Percentiles rank a stretch among this genome's conserved stretches.
phyloP scores from a whole-genome alignment of 2,888 invertebrate genomes.

The Tillus elongatus region DNA sequence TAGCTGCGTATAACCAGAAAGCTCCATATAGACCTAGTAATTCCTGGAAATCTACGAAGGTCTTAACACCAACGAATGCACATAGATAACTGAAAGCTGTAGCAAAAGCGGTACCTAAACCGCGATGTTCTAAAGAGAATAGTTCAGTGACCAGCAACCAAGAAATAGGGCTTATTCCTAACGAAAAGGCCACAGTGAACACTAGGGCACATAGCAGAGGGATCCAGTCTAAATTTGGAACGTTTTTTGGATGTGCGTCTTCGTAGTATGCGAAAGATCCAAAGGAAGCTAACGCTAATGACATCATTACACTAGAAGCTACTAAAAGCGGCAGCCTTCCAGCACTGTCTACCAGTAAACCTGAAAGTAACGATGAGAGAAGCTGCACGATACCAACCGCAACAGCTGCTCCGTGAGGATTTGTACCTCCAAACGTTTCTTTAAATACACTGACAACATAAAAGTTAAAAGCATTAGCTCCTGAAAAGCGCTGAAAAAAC shows the following conservation, averaged over 20 bases:
- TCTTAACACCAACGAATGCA: conserved; percentile 78
- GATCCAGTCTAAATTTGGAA: conserved; percentile 66
- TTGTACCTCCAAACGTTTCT: conserved; percentile 71
- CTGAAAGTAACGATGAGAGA: conserved; percentile 73
- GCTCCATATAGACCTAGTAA: conserved; percentile 70
- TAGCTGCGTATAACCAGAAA: conserved; percentile 80
- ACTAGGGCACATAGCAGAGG: conserved; percentile 73
- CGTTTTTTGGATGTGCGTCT: conserved; percentile 47
- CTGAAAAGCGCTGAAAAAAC: conserved; percentile 81
- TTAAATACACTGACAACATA: conserved; percentile 82
- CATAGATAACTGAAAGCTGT: conserved; percentile 80
- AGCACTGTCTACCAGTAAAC: conserved; percentile 74
- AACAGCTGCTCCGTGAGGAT: conserved; percentile 76
- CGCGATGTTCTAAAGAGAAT: conserved; percentile 73
- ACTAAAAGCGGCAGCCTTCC: conserved; percentile 76
- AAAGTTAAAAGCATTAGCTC: conserved; percentile 76
- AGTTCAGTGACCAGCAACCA: conserved; percentile 77
- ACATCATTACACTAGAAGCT: conserved; percentile 76
- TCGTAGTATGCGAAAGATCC: conserved; percentile 79
- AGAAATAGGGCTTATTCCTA: conserved; percentile 81
- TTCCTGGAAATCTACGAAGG: conserved; percentile 74
- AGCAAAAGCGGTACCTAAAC: conserved; percentile 79
- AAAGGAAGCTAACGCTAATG: conserved; percentile 75
- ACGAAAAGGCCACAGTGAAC: conserved; percentile 77
- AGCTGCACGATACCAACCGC: conserved; percentile 79